Evolutionary conservation across 1,140 invertebrate genomes (phyloP).

Genomic region (Drosophila chauvacae): DNA sequence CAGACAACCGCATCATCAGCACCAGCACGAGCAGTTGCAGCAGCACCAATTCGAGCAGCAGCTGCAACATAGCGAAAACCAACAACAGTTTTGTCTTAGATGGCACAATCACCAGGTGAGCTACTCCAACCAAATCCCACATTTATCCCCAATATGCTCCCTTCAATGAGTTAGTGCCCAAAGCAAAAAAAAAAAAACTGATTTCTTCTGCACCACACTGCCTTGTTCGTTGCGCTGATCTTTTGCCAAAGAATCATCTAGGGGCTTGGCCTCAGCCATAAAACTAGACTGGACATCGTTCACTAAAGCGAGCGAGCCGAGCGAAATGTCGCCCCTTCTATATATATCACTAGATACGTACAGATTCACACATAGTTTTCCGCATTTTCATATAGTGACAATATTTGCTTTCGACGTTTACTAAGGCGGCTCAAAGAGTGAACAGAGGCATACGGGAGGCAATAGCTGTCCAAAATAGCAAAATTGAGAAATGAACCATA

Average conservation of each 20-base stretch:
- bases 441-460: slow-evolving; percentile 1
- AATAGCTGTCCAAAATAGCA: slow-evolving; percentile 67
- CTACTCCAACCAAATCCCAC: slow-evolving; percentile 2
- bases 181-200: background rate
- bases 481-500: slow-evolving; percentile 22
- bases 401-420: slow-evolving; percentile 64
- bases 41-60: slow-evolving; percentile 74
- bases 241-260: slow-evolving; percentile 50
- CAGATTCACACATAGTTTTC: slow-evolving; percentile 77
- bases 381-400: slow-evolving; percentile 78
- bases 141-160: background rate
- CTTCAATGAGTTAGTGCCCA: slow-evolving; percentile 1
- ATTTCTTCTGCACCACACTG: background rate
- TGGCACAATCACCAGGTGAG: slow-evolving; percentile 92
- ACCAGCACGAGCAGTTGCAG: slow-evolving; percentile 65
- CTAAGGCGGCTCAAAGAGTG: slow-evolving; percentile 48
- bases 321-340: slow-evolving; percentile 71
- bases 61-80: slow-evolving; percentile 79
- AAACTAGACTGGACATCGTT: slow-evolving; percentile 72
- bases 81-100: slow-evolving; percentile 91
- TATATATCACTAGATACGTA: slow-evolving; percentile 57
- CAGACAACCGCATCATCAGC: slow-evolving; percentile 63
- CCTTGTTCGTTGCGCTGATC: slow-evolving; percentile 1
- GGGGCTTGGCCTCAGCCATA: slow-evolving; percentile 51
- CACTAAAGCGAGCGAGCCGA: slow-evolving; percentile 42